Base-by-base conservation (phyloP, 2,797 vertebrate genomes). In the Pteronotus mesoamericanus region DNA sequence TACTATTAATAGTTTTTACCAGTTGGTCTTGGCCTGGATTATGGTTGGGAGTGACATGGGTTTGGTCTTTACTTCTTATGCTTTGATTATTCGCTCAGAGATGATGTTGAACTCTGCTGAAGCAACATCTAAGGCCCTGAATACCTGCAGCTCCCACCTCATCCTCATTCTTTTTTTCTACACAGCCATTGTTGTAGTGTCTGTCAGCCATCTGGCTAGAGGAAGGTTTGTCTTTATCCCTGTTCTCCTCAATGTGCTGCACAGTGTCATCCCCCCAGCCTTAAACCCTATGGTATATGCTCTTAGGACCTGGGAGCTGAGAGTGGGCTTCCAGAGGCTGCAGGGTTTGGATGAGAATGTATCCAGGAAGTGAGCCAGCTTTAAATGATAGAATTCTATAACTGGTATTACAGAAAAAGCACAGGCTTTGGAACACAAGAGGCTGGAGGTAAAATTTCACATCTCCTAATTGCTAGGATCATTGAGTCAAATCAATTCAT, bases 241-340 rank as follows among this genome's bases (percentile, higher is more conserved):
- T 55, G 89, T 96, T 68, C 77, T 98, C 26, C 74, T 98, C 29
- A 97, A 97, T 59, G 93, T 97, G 46, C 79, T 98, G 24, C 98
- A 98, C 34, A 66, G 96, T 69, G 93, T 98, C 69, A 95, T 98
- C 1, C 97, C 97, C 7, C 97, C 97, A 82, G 97, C 97, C 78
- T 96, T 98, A 74, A 98, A 98, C 89, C 98, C 98, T 14, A 84
- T 98, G 42, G 96, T 98, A 9, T 98, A 98, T 92, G 97, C 97
- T 6, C 85, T 98, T 24, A 96, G 98, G 92, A 98, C 98, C 21
- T 97, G 97, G 34, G 98, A 98, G 92, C 98, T 98, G 61, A 97
- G 96, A 64, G 46, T 92, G 5, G 80, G 85, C 6, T 89, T 98
- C 90, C 57, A 93, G 48, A 98, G 92, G 72, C 48, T 98, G 12